phyloP scores from a whole-genome alignment of 2,113 vertebrate species.

The Axis porcinus region DNA sequence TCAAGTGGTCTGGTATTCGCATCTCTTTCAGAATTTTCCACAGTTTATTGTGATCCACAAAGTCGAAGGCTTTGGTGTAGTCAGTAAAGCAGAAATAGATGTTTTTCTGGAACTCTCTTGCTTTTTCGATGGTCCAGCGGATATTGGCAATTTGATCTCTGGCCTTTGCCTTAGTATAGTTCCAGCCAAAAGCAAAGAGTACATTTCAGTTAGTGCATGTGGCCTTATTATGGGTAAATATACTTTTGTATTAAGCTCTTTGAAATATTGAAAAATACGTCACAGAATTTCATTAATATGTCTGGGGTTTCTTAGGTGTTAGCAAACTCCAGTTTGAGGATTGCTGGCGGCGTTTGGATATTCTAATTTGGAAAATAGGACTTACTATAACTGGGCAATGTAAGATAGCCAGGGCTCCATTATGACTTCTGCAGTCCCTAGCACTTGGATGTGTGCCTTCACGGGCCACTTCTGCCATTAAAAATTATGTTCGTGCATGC shows the following conservation, averaged over 20 bases:
- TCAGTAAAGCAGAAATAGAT: no score
- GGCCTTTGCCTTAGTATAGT: not conserved
- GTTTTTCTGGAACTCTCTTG: no score
- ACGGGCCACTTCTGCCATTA: not conserved
- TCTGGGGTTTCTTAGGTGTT: not conserved
- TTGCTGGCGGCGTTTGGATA: not conserved
- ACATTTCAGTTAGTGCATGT: not conserved
- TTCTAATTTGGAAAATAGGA: not conserved
- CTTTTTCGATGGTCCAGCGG: no score
- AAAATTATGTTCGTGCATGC: not conserved
- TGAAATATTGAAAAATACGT: conserved; percentile 11
- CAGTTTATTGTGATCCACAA: no score
- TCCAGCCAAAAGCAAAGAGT: not conserved
- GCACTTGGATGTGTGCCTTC: not conserved
- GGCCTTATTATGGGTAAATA: not conserved
- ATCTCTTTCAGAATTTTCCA: no score
- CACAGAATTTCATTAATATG: not conserved
- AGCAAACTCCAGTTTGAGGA: not conserved
- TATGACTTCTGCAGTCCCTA: not conserved
- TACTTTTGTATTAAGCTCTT: not conserved
- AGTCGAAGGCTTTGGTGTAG: no score
- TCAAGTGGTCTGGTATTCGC: no score
- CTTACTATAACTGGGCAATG: not conserved
- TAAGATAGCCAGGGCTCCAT: not conserved
- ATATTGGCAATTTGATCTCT: no score